phyloP scores from a whole-genome alignment of 2,113 vertebrate genomes.

The Chitala chitala region DNA sequence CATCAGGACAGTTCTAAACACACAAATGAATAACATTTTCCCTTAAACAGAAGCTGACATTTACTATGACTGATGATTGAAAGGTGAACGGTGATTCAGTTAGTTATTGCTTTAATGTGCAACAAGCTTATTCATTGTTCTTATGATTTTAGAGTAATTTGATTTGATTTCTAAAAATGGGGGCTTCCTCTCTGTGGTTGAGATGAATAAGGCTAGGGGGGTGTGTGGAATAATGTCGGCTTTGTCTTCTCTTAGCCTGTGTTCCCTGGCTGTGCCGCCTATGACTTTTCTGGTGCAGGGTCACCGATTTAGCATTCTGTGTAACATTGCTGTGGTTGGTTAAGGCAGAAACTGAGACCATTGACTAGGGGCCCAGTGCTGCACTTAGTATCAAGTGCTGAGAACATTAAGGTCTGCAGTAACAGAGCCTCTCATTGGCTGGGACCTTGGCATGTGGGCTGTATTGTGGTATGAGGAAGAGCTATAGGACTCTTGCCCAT shows the following conservation, averaged over 20 bases:
- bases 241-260: slow-evolving; percentile 8
- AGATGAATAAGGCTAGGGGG: neutral
- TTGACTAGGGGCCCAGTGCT: too few species aligned
- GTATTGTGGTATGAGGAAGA: too few species aligned
- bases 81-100: neutral
- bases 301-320: neutral
- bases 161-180: neutral
- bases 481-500: too few species aligned
- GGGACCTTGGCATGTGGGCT: too few species aligned
- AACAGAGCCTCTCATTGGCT: too few species aligned
- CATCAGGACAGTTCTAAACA: too few species aligned
- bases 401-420: too few species aligned
- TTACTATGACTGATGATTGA: neutral
- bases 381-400: too few species aligned
- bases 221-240: slow-evolving; percentile 25
- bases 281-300: neutral
- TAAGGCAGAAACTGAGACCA: too few species aligned
- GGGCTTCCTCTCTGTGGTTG: neutral
- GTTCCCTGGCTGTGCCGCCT: neutral
- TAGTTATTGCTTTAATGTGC: neutral
- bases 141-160: neutral
- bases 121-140: neutral
- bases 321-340: neutral
- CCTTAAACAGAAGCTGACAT: neutral
- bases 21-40: neutral